Percentiles rank a stretch among this genome's conserved stretches.
These are phyloP conservation scores for Drosophila prosaltans DNA, from an alignment of 1,140 invertebrate genomes.

Conservation along the genomic window DNA sequence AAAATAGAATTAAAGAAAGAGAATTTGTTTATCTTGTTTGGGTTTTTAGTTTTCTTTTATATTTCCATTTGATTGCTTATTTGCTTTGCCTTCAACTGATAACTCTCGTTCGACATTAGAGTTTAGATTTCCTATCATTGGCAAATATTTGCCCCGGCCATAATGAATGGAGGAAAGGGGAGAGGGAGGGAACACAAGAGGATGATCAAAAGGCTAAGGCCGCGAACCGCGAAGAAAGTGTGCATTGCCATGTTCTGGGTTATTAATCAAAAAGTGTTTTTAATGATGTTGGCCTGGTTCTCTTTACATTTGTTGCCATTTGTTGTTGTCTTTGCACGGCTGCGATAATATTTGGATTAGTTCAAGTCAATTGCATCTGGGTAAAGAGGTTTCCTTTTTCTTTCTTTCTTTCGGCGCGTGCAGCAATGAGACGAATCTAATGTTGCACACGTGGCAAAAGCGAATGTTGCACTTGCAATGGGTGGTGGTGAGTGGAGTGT, in stretches of 20 bases:
- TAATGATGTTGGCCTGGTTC: constrained; percentile 67
- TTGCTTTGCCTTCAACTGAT: constrained; percentile 41
- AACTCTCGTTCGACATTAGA: constrained; percentile 48
- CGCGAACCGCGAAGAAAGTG: constrained; percentile 51
- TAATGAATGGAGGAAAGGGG: constrained; percentile 1
- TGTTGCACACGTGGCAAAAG: constrained; percentile 74
- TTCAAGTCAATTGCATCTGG: constrained; percentile 80
- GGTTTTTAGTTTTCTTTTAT: constrained; percentile 13
- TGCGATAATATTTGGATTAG: constrained; percentile 81
- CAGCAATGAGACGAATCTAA: constrained; percentile 73
- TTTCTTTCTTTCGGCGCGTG: constrained; percentile 48
- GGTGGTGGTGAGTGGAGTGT: constrained; percentile 25
- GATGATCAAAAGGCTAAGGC: constrained; percentile 61
- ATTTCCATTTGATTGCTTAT: constrained; percentile 52
- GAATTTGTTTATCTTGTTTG: constrained; percentile 23
- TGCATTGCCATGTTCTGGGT: constrained; percentile 52
- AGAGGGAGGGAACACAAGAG: background rate
- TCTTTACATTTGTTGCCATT: constrained; percentile 38
- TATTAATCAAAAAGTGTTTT: constrained; percentile 80
- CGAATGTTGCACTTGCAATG: constrained; percentile 52
- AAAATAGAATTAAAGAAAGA: constrained; percentile 26
- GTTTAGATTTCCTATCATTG: constrained; percentile 50
- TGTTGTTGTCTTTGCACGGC: constrained; percentile 55
- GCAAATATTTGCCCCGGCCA: constrained; percentile 64
- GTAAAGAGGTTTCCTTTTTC: constrained; percentile 20